Conservation (phyloP, 2,797 vertebrate genomes). For the Peromyscus nudipes region DNA sequence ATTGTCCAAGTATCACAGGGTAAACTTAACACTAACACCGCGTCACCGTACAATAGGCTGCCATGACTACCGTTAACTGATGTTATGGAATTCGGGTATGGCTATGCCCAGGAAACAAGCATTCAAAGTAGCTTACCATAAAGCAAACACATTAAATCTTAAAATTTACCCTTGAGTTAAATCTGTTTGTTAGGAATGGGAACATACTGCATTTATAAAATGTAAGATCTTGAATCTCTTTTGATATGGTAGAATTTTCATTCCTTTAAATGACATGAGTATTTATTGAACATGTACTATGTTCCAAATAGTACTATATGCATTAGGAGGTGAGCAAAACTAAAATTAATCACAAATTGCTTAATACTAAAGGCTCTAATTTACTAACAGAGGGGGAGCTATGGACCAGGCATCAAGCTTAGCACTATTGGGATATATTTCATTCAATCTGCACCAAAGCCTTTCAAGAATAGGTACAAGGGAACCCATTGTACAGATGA, state of each 20-base stretch:
- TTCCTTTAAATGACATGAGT: not conserved
- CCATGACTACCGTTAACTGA: not conserved
- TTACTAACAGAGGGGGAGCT: not conserved
- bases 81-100: not conserved
- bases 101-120: conserved; percentile 19
- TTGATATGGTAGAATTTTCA: conserved; percentile 25
- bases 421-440: not conserved
- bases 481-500: not conserved
- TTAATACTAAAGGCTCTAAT: not conserved
- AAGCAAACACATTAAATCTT: not conserved
- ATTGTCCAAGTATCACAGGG: not conserved
- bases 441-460: not conserved
- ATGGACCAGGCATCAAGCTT: not conserved
- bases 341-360: not conserved
- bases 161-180: not conserved
- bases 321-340: not conserved
- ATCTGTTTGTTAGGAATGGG: not conserved
- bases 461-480: not conserved
- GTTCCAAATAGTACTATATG: not conserved
- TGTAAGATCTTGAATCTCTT: conserved; percentile 10
- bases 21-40: not conserved
- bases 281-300: not conserved
- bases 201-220: not conserved
- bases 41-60: not conserved
- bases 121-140: not conserved